A percentile compares a stretch with the other conserved stretches of the same genome.
Conservation (phyloP, 92 coral and sea anemone genomes). For the Nematostella vectensis region DNA sequence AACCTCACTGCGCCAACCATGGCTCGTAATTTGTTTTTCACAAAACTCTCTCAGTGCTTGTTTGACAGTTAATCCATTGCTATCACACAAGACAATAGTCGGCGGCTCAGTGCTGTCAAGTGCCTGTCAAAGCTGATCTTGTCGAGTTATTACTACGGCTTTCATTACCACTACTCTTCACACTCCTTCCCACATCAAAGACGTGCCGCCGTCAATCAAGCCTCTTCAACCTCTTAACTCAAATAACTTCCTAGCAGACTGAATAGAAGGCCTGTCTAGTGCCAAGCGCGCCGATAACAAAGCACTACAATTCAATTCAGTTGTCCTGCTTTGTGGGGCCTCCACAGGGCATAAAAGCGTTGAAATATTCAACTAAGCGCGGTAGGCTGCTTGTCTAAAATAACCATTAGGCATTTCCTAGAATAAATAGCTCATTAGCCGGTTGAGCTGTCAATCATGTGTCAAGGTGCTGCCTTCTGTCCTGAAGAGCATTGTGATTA, state of each 20-base stretch:
- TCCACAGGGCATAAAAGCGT: no score
- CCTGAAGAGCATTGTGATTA: slow-evolving; percentile 33
- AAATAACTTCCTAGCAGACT: slow-evolving; percentile 2
- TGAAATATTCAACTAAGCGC: no score
- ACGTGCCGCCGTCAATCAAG: slow-evolving; percentile 17
- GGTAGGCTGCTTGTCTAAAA: slow-evolving; percentile 42
- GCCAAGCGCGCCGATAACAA: no score
- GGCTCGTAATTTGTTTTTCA: slow-evolving; percentile 84
- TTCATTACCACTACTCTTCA: slow-evolving; percentile 35
- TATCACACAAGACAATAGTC: slow-evolving; percentile 65
- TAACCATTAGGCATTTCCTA: slow-evolving; percentile 42
- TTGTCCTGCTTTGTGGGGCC: no score
- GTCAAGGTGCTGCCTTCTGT: slow-evolving; percentile 50
- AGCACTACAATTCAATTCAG: no score
- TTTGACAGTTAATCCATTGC: slow-evolving; percentile 75
- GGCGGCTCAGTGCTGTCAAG: slow-evolving; percentile 56
- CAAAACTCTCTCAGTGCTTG: slow-evolving; percentile 58
- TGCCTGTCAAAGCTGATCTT: slow-evolving; percentile 49
- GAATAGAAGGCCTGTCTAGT: no score
- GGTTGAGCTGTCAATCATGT: slow-evolving; percentile 50
- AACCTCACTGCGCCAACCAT: slow-evolving; percentile 62
- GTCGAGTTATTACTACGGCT: slow-evolving; percentile 48
- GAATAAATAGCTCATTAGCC: slow-evolving; percentile 78
- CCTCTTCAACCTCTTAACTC: slow-evolving; percentile 16
- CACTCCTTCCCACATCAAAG: slow-evolving; percentile 17